Evolutionary conservation across 2,888 invertebrate species (phyloP).

Genomic region (Phymatocera aterrima): DNA sequence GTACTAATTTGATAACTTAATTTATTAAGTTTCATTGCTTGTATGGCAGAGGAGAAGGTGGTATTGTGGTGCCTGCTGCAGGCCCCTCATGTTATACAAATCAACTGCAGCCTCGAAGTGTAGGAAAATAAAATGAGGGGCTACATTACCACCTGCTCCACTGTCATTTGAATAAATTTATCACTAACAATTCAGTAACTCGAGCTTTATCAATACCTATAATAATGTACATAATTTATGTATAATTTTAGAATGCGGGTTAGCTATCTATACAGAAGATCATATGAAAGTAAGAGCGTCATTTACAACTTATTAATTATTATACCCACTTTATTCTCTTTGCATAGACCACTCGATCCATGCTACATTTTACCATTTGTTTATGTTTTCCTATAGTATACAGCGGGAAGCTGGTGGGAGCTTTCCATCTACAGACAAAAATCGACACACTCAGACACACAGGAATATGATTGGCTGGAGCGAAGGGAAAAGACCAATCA

Average conservation of each 20-base stretch:
- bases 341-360: constrained; percentile 6
- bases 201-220: constrained; percentile 20
- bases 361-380: constrained; percentile 2
- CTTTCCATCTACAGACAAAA: too few relatives aligned
- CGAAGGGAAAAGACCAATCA: too few relatives aligned
- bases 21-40: neutral
- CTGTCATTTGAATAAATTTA: constrained; percentile 15
- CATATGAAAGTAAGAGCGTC: constrained; percentile 32
- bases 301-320: constrained; percentile 35
- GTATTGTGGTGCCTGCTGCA: too few relatives aligned
- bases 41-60: too few relatives aligned
- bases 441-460: too few relatives aligned
- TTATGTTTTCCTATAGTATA: neutral
- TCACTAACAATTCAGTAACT: neutral
- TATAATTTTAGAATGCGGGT: neutral
- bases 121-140: too few relatives aligned
- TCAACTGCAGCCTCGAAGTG: too few relatives aligned
- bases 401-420: too few relatives aligned
- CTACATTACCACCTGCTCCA: too few relatives aligned
- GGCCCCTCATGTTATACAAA: too few relatives aligned
- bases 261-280: neutral
- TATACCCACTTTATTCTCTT: constrained; percentile 12
- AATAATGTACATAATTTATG: neutral
- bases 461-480: too few relatives aligned
- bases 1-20: too few relatives aligned